Base-by-base conservation (phyloP, 2,113 vertebrate species). In the Chelonoidis abingdonii region DNA sequence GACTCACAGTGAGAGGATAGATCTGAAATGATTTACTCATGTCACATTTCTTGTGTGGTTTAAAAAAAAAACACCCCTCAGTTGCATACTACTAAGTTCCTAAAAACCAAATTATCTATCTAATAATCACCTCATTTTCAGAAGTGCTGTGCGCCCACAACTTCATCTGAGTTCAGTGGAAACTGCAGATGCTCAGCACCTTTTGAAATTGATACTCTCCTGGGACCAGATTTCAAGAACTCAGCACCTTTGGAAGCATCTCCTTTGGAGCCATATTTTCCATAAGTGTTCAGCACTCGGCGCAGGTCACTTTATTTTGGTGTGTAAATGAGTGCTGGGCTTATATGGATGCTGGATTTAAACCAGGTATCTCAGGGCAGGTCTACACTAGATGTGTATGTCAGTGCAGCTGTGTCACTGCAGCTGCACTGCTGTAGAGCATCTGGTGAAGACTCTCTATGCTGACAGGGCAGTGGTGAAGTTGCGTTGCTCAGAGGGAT, bases 21-120 rank as follows among this genome's bases (percentile, higher is more conserved):
- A 94, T 94, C 94, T 95, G 89, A 13, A 72, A 89, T 95, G 89
- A 93, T 94, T 96, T 96, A 93, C 89, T 97, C 83, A 84, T 83
- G 89, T 89, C 85, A 86, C 85, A 16, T 92, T 94, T 96, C 94
- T 93, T 96, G 94, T 92, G 94, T 96, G 80, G 89, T 89, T 65
- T 69, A 17, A 35, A 65, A 65, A n/a, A 35, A 31, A 65, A 65
- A 6, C 31, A 14, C 12, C 12, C 14, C 87, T 96, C 95, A 90
- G 25, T 94, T 88, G 88, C 92, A 53, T 0, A 2, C 91, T 94
- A 0, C 80, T 84, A 27, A 57, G 44, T n/a, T 85, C 57, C 17
- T 19, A n/a, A 47, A 47, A 62, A 38, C 54, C 82, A 79, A 96
- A 89, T 88, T 72, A 93, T 91, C 91, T 17, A 93, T 78, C 75